Evolutionary conservation across 2,888 invertebrate genomes (phyloP).

Genomic region (Chymomyza procnemis): DNA sequence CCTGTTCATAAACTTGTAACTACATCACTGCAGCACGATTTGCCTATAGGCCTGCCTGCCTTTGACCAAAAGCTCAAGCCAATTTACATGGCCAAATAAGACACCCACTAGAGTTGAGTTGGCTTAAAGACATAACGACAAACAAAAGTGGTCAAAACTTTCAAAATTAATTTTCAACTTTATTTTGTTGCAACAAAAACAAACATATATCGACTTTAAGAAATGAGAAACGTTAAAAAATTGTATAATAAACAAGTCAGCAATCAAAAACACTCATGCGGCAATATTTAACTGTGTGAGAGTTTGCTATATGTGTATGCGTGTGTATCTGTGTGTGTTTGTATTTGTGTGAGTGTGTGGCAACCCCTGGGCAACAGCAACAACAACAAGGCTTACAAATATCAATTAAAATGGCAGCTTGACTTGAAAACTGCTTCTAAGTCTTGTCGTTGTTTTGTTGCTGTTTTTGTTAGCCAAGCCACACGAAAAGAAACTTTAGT

Average conservation of each 20-base stretch:
- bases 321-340: not conserved
- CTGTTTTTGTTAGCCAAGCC: constrained; percentile 42
- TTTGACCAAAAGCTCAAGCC: not conserved
- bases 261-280: constrained; percentile 55
- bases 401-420: constrained; percentile 67
- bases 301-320: constrained; percentile 7
- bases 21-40: too few species aligned
- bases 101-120: not conserved
- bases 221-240: constrained; percentile 18
- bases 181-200: constrained; percentile 37
- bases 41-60: constrained; percentile 11
- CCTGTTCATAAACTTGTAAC: too few species aligned
- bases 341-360: constrained; percentile 13
- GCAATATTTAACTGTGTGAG: constrained; percentile 30
- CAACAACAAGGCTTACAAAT: constrained; percentile 35
- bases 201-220: not conserved
- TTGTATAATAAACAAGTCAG: constrained; percentile 51
- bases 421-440: constrained; percentile 48
- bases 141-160: constrained; percentile 51
- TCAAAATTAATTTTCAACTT: constrained; percentile 65
- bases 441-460: constrained; percentile 21
- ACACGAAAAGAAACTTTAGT: constrained; percentile 49
- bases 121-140: not conserved
- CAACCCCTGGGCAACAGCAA: constrained; percentile 5
- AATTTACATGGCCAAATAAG: not conserved